phyloP scores from a whole-genome alignment of 2,888 invertebrate genomes.

The Tillus elongatus region DNA sequence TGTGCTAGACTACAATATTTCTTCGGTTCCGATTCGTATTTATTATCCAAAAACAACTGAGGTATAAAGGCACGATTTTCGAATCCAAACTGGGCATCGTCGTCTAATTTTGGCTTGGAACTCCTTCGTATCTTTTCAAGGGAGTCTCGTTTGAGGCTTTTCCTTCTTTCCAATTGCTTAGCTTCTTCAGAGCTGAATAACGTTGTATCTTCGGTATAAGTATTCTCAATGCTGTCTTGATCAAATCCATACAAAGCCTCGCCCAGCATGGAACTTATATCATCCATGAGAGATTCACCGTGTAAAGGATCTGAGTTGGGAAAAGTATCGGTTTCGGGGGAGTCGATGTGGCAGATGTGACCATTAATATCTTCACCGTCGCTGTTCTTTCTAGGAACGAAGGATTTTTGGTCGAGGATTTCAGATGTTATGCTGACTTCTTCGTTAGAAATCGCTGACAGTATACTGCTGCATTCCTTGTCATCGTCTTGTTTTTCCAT shows the following conservation, averaged over 20 bases:
- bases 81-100: slow-evolving; percentile 58
- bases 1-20: slow-evolving; percentile 73
- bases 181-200: slow-evolving; percentile 49
- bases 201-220: slow-evolving; percentile 63
- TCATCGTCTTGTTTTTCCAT: slow-evolving; percentile 42
- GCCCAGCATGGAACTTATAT: slow-evolving; percentile 64
- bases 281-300: slow-evolving; percentile 71
- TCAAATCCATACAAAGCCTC: slow-evolving; percentile 62
- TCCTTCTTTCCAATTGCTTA: slow-evolving; percentile 45
- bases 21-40: slow-evolving; percentile 46
- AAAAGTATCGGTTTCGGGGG: slow-evolving; percentile 72
- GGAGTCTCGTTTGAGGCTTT: slow-evolving; percentile 46
- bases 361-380: slow-evolving; percentile 44
- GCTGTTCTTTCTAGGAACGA: slow-evolving; percentile 41
- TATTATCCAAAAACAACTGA: slow-evolving; percentile 32
- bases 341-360: slow-evolving; percentile 70
- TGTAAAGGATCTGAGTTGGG: slow-evolving; percentile 52
- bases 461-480: slow-evolving; percentile 52
- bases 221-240: slow-evolving; percentile 49
- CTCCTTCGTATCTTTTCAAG: slow-evolving; percentile 35
- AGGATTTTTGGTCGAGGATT: slow-evolving; percentile 46
- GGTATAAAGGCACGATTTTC: slow-evolving; percentile 63
- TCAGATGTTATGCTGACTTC: slow-evolving; percentile 64
- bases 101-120: slow-evolving; percentile 39
- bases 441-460: slow-evolving; percentile 57